Conservation (phyloP, 2,888 invertebrate species). For the Charanyca ferruginea region DNA sequence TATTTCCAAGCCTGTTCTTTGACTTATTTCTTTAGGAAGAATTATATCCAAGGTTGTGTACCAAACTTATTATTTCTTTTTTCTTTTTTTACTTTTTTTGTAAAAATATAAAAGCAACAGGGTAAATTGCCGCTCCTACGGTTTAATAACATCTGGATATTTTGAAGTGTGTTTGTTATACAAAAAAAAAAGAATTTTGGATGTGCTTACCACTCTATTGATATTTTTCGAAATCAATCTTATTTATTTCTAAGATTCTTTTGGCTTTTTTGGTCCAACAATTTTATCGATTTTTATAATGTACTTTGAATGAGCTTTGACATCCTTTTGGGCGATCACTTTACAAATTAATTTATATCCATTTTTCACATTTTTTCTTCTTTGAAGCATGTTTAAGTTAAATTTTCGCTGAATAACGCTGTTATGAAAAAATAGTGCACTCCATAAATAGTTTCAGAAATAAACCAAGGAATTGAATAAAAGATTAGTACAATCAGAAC, state of each 20-base stretch:
- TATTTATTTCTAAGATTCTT: slow-evolving; percentile 70
- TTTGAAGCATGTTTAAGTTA: slow-evolving; percentile 2
- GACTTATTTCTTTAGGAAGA: background rate
- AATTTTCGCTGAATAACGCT: slow-evolving; percentile 9
- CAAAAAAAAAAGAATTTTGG: slow-evolving; percentile 75
- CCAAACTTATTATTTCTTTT: slow-evolving; percentile 3
- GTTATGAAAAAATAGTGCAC: background rate
- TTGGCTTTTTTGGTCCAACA: slow-evolving; percentile 70
- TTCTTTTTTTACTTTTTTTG: slow-evolving; percentile 30
- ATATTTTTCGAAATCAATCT: slow-evolving; percentile 81
- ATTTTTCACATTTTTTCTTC: slow-evolving; percentile 20
- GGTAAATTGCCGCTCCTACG: slow-evolving; percentile 70
- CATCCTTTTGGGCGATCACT: slow-evolving; percentile 52
- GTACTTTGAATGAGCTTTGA: slow-evolving; percentile 56
- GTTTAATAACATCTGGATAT: slow-evolving; percentile 56
- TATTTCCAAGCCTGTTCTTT: slow-evolving; percentile 5
- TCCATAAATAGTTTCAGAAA: background rate
- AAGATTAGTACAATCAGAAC: background rate
- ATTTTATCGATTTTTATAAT: slow-evolving; percentile 69
- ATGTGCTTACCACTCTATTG: slow-evolving; percentile 76
- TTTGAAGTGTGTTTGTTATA: slow-evolving; percentile 59
- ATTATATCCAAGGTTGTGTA: slow-evolving; percentile 46
- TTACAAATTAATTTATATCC: slow-evolving; percentile 39
- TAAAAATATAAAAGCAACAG: slow-evolving; percentile 67
- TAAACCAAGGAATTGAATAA: slow-evolving; percentile 49